Evolutionary conservation across 2,888 invertebrate genomes (phyloP), one percentile per base, ranked within the genome.

Genomic region (Pandemis cinnamomeana): DNA sequence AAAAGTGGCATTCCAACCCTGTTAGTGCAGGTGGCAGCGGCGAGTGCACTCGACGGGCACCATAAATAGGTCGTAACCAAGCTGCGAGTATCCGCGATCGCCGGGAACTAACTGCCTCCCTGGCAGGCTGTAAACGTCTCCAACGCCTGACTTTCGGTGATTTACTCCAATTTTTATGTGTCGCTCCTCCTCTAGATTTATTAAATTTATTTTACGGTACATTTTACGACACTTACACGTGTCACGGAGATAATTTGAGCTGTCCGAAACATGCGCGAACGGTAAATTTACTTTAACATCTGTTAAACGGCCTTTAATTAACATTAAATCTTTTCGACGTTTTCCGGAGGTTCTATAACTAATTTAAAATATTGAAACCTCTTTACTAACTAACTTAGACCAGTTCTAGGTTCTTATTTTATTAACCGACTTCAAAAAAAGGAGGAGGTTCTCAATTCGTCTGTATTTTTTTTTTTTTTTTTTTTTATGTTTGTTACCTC

Each of bases 141-240:
- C 86, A 87, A 84, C 91, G 91, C 86, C 89, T 91, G 93, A 91
- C 92, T 92, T 91, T 90, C 83, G 86, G 92, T 92, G 93, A 93
- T 93, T 93, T 93, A 93, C 91, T 89, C 84, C 91, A 88, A 92
- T 92, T 93, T 74, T 93, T 93, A 93, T 93, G 92, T 92, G 91
- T 90, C 91, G 89, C 87, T 87, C 87, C 89, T 87, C 86, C 87
- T 85, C 86, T 86, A 88, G 91, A 90, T 91, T 89, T 78, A 78
- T 72, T 75, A 78, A 77, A 76, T 78, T 92, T 91, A 92, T 91
- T 92, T 92, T 91, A 91, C 88, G 87, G 87, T 79, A 83, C 87
- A 86, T 87, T 89, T 93, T 92, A 93, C 88, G 91, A 87, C 89
- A 85, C 84, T 84, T 84, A 87, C 90, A 85, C 89, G 90, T 89